A percentile compares a stretch with the other conserved stretches of the same genome.
Conservation (phyloP, 1,140 invertebrate genomes). For the Coptotermes formosanus region DNA sequence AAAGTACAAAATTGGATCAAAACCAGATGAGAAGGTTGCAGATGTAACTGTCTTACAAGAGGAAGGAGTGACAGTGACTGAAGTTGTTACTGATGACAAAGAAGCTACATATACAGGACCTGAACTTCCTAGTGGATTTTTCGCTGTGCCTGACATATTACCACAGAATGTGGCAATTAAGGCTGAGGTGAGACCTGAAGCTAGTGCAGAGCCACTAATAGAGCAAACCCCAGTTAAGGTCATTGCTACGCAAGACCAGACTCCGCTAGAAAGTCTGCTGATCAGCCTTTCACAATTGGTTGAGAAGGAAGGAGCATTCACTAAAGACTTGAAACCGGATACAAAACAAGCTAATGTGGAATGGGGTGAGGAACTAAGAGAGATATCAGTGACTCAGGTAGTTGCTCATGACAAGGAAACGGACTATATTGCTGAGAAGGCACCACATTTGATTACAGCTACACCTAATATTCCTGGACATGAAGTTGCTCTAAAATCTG, state of each 20-base stretch:
- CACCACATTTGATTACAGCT: slow-evolving; percentile 47
- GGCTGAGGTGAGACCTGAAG: slow-evolving; percentile 52
- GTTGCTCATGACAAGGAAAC: slow-evolving; percentile 55
- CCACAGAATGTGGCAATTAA: slow-evolving; percentile 52
- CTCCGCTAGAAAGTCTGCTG: slow-evolving; percentile 52
- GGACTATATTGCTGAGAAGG: slow-evolving; percentile 45
- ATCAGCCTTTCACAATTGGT: slow-evolving; percentile 52
- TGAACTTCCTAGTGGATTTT: slow-evolving; percentile 42
- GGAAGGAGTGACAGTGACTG: slow-evolving; percentile 54
- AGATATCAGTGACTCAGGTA: slow-evolving; percentile 53
- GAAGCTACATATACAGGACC: slow-evolving; percentile 46
- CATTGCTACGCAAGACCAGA: slow-evolving; percentile 50
- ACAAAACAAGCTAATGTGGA: slow-evolving; percentile 52
- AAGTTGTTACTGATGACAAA: slow-evolving; percentile 50
- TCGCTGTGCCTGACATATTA: slow-evolving; percentile 50
- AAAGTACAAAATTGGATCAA: slow-evolving; percentile 40
- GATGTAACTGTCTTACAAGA: slow-evolving; percentile 50
- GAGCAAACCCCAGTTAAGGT: slow-evolving; percentile 45
- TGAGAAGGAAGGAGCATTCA: slow-evolving; percentile 57
- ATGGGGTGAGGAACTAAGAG: slow-evolving; percentile 49
- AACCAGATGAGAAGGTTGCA: slow-evolving; percentile 50
- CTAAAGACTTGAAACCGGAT: slow-evolving; percentile 48
- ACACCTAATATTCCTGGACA: slow-evolving; percentile 49
- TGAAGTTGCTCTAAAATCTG: slow-evolving; percentile 51
- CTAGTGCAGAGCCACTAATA: slow-evolving; percentile 49